These are phyloP conservation scores for Diplodus puntazzo DNA, from an alignment of 2,797 vertebrate species.

Conservation along the genomic window DNA sequence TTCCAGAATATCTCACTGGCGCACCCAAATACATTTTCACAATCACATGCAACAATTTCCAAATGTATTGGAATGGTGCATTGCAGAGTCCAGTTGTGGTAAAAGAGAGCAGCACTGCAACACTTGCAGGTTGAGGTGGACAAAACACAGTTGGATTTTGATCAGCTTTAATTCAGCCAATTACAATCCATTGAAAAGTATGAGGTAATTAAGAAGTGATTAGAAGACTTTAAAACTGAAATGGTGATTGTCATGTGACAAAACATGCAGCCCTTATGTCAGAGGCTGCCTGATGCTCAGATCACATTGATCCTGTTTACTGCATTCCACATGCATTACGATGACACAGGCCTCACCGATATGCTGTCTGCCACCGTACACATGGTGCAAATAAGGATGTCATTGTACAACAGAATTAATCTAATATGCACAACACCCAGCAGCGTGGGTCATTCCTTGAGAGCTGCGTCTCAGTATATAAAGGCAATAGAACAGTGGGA, in stretches of 20 bases:
- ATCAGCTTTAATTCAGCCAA: neutral
- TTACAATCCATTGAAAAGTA: neutral
- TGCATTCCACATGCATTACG: constrained; percentile 15
- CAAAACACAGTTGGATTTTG: neutral
- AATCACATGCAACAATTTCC: neutral
- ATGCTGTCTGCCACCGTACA: neutral
- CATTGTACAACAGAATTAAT: constrained; percentile 32
- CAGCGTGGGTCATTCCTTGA: constrained; percentile 43
- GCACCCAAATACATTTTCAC: neutral
- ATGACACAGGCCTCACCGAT: neutral
- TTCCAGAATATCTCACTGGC: neutral
- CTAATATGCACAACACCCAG: constrained; percentile 10
- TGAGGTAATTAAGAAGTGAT: neutral
- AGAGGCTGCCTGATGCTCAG: constrained; percentile 4
- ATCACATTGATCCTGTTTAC: neutral
- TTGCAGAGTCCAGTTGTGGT: neutral
- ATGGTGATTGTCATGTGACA: neutral
- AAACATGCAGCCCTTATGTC: neutral
- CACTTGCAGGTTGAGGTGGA: neutral
- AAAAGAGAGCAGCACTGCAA: too few species aligned
- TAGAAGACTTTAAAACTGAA: constrained; percentile 4
- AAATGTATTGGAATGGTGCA: neutral
- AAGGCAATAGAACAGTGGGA: constrained; percentile 45
- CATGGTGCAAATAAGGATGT: constrained; percentile 25
- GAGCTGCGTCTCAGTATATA: constrained; percentile 18